A percentile compares a stretch with the other conserved stretches of the same genome.
Evolutionary conservation across 2,888 invertebrate species (phyloP).

Genomic region (Apodemia mormo): DNA sequence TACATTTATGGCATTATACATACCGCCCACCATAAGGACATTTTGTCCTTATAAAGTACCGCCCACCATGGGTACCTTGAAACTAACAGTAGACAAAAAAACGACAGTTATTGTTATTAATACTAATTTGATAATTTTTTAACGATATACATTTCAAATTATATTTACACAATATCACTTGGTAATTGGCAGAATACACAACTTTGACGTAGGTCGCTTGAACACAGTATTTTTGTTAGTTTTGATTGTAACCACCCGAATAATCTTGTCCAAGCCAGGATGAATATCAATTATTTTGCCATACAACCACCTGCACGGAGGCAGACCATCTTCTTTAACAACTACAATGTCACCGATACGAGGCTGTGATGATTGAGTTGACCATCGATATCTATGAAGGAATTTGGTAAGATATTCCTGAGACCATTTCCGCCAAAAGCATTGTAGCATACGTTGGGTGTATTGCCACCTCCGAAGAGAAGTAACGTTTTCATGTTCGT

Average conservation of each 20-base stretch:
- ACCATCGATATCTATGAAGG: constrained; percentile 24
- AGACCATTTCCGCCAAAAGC: constrained; percentile 26
- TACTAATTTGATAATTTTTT: neutral
- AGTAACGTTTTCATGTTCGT: neutral
- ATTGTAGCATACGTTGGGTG: constrained; percentile 24
- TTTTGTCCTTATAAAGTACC: too few relatives aligned
- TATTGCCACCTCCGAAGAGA: constrained; percentile 8
- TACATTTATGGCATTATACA: too few relatives aligned
- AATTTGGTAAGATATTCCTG: constrained; percentile 27
- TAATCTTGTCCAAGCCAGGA: neutral
- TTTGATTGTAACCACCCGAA: neutral
- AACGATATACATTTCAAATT: neutral
- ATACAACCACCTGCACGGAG: constrained; percentile 15
- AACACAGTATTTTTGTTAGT: neutral
- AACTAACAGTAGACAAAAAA: too few relatives aligned
- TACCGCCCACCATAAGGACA: too few relatives aligned
- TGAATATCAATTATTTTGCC: neutral
- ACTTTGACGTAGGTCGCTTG: neutral
- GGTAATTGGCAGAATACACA: neutral
- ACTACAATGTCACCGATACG: constrained; percentile 26
- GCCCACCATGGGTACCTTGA: too few relatives aligned
- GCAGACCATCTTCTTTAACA: constrained; percentile 27
- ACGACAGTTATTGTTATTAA: too few relatives aligned
- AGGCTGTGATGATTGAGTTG: constrained; percentile 17
- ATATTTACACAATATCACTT: neutral